Evolutionary conservation across 2,113 vertebrate species (phyloP).

Genomic region (Gasterosteus nipponicus): DNA sequence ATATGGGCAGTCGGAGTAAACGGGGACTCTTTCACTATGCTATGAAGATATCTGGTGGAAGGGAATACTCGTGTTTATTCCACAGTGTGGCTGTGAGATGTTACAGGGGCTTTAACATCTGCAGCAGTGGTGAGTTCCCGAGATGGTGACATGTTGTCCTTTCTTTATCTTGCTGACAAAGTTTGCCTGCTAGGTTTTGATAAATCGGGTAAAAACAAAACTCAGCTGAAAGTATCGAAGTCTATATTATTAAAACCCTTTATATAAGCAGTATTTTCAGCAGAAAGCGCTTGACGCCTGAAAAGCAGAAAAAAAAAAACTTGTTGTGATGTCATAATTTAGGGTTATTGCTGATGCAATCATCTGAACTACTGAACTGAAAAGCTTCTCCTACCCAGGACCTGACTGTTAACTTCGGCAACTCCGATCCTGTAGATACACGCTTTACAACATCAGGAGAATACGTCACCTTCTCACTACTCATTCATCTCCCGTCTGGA

Average conservation of each 20-base stretch:
- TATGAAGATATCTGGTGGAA: not conserved
- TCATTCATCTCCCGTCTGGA: too few relatives aligned
- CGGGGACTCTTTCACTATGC: not conserved
- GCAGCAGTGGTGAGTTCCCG: not conserved
- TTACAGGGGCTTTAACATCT: not conserved
- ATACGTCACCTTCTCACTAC: too few relatives aligned
- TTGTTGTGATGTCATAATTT: not conserved
- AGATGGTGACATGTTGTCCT: not conserved
- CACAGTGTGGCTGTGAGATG: not conserved
- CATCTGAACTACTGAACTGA: not conserved
- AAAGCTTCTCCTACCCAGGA: too few relatives aligned
- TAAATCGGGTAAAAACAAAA: not conserved
- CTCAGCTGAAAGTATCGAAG: not conserved
- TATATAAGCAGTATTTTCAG: not conserved
- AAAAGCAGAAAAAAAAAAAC: too few relatives aligned
- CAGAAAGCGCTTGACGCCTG: not conserved
- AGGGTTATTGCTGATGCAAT: not conserved
- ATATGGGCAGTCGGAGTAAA: slow-evolving; percentile 67
- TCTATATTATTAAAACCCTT: not conserved
- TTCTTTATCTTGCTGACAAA: not conserved
- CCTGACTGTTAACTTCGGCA: too few relatives aligned
- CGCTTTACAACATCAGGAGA: too few relatives aligned
- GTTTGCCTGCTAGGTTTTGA: not conserved
- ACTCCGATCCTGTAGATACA: too few relatives aligned
- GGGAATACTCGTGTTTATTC: not conserved